phyloP scores from a whole-genome alignment of 2,888 invertebrate species.

The Drosophila lacicola region DNA sequence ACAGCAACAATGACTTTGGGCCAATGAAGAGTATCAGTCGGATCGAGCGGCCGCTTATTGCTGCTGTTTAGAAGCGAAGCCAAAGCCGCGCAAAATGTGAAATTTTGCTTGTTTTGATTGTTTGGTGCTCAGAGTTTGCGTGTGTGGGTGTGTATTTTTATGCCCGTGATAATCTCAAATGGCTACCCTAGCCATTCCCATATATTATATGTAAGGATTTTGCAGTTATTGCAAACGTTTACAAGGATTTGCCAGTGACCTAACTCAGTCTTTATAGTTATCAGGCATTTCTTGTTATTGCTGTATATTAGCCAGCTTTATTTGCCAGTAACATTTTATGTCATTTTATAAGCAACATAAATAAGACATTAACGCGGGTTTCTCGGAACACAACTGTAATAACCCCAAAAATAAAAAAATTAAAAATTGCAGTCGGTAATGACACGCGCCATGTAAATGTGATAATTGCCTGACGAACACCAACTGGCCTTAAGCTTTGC shows the following conservation, averaged over 20 bases:
- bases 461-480: too few relatives aligned
- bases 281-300: constrained; percentile 51
- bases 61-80: constrained; percentile 66
- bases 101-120: constrained; percentile 77
- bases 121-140: constrained; percentile 46
- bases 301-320: constrained; percentile 52
- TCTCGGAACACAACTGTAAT: constrained; percentile 33
- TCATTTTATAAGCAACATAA: constrained; percentile 64
- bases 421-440: constrained; percentile 51
- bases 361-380: constrained; percentile 69
- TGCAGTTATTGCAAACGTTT: constrained; percentile 77
- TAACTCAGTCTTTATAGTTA: constrained; percentile 74
- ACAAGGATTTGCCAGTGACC: constrained; percentile 67
- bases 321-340: constrained; percentile 68
- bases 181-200: constrained; percentile 74
- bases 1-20: constrained; percentile 44
- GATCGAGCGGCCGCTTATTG: constrained; percentile 53
- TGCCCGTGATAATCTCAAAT: constrained; percentile 77
- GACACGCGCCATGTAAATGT: constrained; percentile 36
- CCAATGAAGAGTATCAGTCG: constrained; percentile 44
- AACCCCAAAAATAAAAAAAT: constrained; percentile 60
- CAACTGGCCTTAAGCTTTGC: too few relatives aligned
- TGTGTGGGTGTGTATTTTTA: constrained; percentile 58
- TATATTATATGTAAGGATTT: constrained; percentile 82
- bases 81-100: constrained; percentile 77